phyloP scores from a whole-genome alignment of 2,113 vertebrate species.

The Polyodon spathula region DNA sequence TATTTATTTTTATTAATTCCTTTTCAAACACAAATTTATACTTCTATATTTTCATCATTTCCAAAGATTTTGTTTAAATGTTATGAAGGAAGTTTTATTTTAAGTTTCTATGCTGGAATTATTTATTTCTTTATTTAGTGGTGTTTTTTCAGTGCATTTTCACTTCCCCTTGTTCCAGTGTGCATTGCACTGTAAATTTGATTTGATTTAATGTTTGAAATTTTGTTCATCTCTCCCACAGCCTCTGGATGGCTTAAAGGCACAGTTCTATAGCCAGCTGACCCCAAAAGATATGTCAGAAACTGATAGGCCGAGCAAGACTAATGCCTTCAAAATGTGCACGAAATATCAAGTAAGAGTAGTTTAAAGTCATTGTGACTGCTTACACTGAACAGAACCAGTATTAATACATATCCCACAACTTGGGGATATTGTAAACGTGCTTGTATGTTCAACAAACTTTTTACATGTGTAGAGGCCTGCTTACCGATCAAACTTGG shows the following conservation, averaged over 20 bases:
- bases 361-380: neutral
- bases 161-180: neutral
- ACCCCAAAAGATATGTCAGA: conserved; percentile 63
- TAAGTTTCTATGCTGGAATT: no score
- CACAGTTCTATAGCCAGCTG: conserved; percentile 64
- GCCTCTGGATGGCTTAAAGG: conserved; percentile 68
- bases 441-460: no score
- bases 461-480: no score
- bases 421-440: neutral
- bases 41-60: no score
- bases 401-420: neutral
- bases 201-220: neutral
- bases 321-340: conserved; percentile 87
- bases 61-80: no score
- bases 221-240: conserved; percentile 30
- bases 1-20: neutral
- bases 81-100: no score
- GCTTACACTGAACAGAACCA: neutral
- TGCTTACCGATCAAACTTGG: no score
- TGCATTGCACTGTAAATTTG: neutral
- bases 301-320: conserved; percentile 41
- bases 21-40: neutral
- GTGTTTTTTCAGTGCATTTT: no score
- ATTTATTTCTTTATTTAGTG: no score
- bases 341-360: conserved; percentile 75